These are phyloP conservation scores for Otocyon megalotis DNA, from an alignment of 2,113 vertebrate genomes.

Conservation along the genomic window DNA sequence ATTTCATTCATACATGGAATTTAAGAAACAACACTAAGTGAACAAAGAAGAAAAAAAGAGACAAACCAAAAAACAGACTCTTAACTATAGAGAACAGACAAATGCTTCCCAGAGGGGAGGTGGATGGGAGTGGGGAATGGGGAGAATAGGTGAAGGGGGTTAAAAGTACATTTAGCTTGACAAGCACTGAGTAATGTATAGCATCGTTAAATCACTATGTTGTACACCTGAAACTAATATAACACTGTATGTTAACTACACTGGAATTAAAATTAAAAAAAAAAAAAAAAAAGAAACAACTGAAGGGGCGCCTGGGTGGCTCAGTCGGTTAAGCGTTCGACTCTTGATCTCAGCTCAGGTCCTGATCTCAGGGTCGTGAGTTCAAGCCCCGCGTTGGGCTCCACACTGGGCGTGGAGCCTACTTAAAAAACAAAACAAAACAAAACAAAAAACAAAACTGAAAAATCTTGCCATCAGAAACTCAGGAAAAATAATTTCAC, in stretches of 20 bases:
- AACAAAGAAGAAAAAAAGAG: background rate
- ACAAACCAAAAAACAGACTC: background rate
- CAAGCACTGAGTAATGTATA: background rate
- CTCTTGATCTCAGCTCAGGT: background rate
- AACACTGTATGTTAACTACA: background rate
- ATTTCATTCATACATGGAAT: background rate
- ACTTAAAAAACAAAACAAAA: background rate
- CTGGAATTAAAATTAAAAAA: background rate
- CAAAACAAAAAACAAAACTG: background rate
- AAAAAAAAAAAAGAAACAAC: too few relatives aligned
- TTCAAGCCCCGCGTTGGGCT: background rate
- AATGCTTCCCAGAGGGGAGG: background rate
- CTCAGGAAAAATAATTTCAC: constrained; percentile 4
- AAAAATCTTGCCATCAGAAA: constrained; percentile 43
- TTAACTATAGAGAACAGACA: background rate
- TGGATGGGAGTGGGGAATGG: background rate
- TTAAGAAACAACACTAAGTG: background rate
- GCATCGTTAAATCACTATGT: background rate
- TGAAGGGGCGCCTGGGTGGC: too few relatives aligned
- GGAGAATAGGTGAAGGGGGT: background rate
- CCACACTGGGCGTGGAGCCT: background rate
- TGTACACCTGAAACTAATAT: background rate
- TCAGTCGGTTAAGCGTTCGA: too few relatives aligned
- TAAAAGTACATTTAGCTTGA: background rate
- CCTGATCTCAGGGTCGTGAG: background rate